Percentiles rank a stretch among this genome's conserved stretches.
Evolutionary conservation across 2,113 vertebrate genomes (phyloP).

Genomic region (Mustela lutreola): DNA sequence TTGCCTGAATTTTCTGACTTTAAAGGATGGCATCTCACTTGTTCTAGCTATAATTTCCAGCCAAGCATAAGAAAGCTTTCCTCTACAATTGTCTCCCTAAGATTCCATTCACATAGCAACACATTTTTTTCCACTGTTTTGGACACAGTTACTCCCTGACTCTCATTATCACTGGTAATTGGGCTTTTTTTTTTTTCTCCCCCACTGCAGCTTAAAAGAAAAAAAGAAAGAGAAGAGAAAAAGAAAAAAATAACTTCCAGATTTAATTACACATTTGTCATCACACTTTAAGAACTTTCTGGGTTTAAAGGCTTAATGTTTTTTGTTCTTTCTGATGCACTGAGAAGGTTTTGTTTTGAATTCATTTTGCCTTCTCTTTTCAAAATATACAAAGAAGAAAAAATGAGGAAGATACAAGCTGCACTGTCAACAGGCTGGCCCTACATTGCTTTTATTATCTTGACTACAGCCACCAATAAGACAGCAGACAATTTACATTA

Average conservation of each 20-base stretch:
- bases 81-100: slow-evolving; percentile 9
- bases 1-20: background rate
- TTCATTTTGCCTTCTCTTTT: slow-evolving; percentile 65
- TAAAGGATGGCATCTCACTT: background rate
- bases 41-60: background rate
- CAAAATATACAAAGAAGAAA: slow-evolving; percentile 72
- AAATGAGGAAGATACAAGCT: slow-evolving; percentile 46
- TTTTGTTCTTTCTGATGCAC: slow-evolving; percentile 52
- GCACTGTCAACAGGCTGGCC: slow-evolving; percentile 29
- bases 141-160: slow-evolving; percentile 45
- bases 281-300: slow-evolving; percentile 64
- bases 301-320: slow-evolving; percentile 51
- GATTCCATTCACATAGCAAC: slow-evolving; percentile 68
- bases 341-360: slow-evolving; percentile 73
- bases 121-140: slow-evolving; percentile 66
- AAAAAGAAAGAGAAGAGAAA: background rate
- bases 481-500: slow-evolving; percentile 13
- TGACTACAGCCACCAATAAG: background rate
- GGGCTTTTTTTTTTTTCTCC: background rate
- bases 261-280: slow-evolving; percentile 81
- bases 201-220: background rate
- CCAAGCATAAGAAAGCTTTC: background rate
- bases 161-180: slow-evolving; percentile 73
- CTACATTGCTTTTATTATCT: slow-evolving; percentile 18
- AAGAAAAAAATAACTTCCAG: slow-evolving; percentile 60